phyloP scores from a whole-genome alignment of 2,113 vertebrate species.

The Gasterosteus aculeatus region DNA sequence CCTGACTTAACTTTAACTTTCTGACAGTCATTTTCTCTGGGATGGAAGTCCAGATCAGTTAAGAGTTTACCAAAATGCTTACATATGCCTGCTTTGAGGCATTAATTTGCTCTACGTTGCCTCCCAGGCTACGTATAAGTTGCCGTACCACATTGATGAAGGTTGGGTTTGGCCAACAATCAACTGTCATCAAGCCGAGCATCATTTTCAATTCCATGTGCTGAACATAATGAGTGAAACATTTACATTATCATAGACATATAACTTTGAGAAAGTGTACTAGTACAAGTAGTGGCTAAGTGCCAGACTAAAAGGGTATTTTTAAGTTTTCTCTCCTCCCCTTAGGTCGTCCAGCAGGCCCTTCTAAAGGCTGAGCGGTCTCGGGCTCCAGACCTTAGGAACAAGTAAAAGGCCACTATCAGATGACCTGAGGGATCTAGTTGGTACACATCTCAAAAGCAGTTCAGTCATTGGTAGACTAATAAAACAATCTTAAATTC shows the following conservation, averaged over 20 bases:
- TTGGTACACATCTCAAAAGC: not conserved
- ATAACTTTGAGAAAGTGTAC: not conserved
- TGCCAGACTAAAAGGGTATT: not conserved
- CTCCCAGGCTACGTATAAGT: not conserved
- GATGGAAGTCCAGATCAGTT: not conserved
- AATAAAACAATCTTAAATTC: not conserved
- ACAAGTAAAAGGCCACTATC: not conserved
- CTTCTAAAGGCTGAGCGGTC: not conserved
- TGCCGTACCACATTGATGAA: not conserved
- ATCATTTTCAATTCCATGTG: not conserved
- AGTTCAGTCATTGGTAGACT: not conserved
- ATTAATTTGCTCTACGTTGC: not conserved
- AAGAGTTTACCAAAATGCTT: not conserved
- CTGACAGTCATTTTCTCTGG: not conserved
- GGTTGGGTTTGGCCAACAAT: too few relatives aligned
- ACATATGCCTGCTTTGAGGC: not conserved
- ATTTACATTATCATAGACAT: not conserved
- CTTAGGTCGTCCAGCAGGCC: not conserved
- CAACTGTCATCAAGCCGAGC: not conserved
- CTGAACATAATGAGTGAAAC: not conserved
- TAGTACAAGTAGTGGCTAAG: not conserved
- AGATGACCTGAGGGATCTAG: not conserved
- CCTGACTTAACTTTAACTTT: not conserved
- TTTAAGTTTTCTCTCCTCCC: not conserved
- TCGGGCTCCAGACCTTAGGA: not conserved